A percentile compares a stretch with the other conserved stretches of the same genome.
Evolutionary conservation across 2,113 vertebrate species (phyloP).

Genomic region (Microcebus griseorufus): DNA sequence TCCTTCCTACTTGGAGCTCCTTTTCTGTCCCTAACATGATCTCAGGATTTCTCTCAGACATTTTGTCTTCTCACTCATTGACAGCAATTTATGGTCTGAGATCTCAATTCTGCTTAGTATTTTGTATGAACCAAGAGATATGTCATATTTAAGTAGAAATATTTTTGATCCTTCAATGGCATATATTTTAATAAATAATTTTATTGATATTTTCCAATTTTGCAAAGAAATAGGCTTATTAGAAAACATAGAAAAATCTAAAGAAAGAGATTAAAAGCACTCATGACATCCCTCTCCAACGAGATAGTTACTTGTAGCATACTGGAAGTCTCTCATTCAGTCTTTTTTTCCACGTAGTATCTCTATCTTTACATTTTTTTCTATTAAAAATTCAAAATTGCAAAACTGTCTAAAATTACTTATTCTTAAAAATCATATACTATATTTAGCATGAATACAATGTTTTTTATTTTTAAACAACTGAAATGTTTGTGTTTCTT

Average conservation of each 20-base stretch:
- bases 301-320: neutral
- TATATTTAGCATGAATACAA: neutral
- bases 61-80: neutral
- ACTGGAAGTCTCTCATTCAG: neutral
- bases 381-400: neutral
- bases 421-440: neutral
- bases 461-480: neutral
- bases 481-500: neutral
- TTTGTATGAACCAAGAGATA: neutral
- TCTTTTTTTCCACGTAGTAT: neutral
- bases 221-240: neutral
- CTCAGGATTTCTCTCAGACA: neutral
- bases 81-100: neutral
- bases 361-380: neutral
- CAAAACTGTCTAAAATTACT: neutral
- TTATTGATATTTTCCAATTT: neutral
- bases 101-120: neutral
- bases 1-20: neutral
- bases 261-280: neutral
- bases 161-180: neutral
- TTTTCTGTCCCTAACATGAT: neutral
- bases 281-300: neutral
- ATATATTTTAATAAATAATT: neutral
- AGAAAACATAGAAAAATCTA: neutral
- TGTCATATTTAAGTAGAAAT: neutral